Evolutionary conservation across 2,888 invertebrate genomes (phyloP), one percentile per base, ranked within the genome.

Genomic region (Patella pellucida): DNA sequence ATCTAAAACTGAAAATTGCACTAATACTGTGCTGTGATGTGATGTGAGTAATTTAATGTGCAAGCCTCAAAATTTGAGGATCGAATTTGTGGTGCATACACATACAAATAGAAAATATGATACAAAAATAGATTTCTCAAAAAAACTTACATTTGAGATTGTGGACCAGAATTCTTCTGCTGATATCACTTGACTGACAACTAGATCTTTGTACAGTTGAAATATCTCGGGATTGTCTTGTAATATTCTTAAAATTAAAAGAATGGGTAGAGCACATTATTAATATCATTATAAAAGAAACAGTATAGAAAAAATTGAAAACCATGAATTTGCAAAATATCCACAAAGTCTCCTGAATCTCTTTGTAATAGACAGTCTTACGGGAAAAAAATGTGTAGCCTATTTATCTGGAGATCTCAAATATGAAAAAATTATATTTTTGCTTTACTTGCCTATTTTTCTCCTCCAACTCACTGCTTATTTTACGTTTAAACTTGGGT

Each of bases 91-190:
- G 31, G 31, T 31, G 31, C 31, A 31, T 31, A 31, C 31, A 31
- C n/a, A n/a, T n/a, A n/a, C n/a, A n/a, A 31, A 31, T 31, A 31
- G 31, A 31, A 31, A 31, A 31, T 31, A 31, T 0, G 4, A n/a
- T 7, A 31, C 5, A 7, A 31, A 31, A 31, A 31, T 31, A 31
- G 31, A 31, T 31, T 31, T 31, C 31, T 31, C 5, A 3, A 31
- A 31, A 31, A 41, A 7, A 80, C 86, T 80, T 80, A 89, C 89
- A 70, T 83, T 79, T 19, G 86, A 83, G 76, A 87, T 83, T 51
- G 87, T 87, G 12, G 95, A 94, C 99, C 99, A 99, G 92, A 99
- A 99, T 91, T 99, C 99, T 90, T 99, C 98, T 74, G 98, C 95
- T 69, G 96, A 95, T 83, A 99, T 94, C 68, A 99, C 96, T 91